A percentile compares a stretch with the other conserved stretches of the same genome.
phyloP scores from a whole-genome alignment of 2,797 vertebrate species.

The Acanthurus leucopareius region DNA sequence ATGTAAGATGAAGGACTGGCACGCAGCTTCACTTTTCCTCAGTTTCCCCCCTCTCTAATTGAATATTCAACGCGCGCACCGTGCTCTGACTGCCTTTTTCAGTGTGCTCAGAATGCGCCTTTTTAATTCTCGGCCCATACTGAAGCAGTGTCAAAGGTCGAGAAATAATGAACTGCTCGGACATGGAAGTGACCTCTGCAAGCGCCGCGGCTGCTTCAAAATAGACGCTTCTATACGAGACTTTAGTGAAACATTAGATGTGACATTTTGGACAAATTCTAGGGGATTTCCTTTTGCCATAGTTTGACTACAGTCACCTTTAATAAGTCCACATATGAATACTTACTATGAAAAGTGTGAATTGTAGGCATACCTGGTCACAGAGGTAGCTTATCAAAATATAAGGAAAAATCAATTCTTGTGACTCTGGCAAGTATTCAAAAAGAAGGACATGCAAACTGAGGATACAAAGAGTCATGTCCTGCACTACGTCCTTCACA shows the following conservation, averaged over 20 bases:
- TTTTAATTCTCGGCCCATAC: conserved; percentile 86
- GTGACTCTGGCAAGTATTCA: neutral
- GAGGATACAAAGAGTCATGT: neutral
- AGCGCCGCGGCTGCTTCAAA: conserved; percentile 36
- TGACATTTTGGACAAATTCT: conserved; percentile 32
- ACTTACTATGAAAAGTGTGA: neutral
- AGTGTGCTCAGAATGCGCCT: conserved; percentile 77
- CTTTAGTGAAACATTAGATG: conserved; percentile 18
- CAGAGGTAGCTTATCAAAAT: neutral
- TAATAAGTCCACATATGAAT: neutral
- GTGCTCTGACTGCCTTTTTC: conserved; percentile 76
- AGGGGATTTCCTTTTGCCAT: neutral
- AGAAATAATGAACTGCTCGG: conserved; percentile 95
- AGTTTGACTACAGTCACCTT: conserved; percentile 12
- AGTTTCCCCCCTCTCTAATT: conserved; percentile 70
- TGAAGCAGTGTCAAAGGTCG: conserved; percentile 95
- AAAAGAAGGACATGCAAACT: neutral
- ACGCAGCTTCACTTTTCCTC: conserved; percentile 70
- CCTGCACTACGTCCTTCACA: neutral
- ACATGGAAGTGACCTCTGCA: conserved; percentile 87
- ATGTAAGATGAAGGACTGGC: conserved; percentile 80
- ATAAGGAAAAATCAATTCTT: too few species aligned
- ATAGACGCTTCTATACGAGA: conserved; percentile 12
- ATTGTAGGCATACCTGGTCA: neutral
- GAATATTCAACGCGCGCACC: conserved; percentile 82